Conservation (phyloP, 2,797 vertebrate genomes). For the Microchirus variegatus region DNA sequence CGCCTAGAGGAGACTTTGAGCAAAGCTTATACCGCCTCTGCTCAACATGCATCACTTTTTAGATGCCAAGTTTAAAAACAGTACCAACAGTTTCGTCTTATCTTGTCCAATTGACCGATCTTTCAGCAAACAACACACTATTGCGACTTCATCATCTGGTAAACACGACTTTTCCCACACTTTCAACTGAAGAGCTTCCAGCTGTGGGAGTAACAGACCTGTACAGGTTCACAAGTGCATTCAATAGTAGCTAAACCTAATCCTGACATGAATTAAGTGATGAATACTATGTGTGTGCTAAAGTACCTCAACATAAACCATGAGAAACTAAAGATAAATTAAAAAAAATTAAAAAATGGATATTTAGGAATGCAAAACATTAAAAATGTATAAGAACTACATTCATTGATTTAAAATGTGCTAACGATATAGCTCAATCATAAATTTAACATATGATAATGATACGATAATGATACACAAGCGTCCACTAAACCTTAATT, state of each 20-base stretch:
- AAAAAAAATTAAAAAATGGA: background rate
- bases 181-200: conserved; percentile 27
- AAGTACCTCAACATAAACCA: conserved; percentile 26
- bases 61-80: conserved; percentile 48
- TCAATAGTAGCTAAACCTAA: conserved; percentile 14
- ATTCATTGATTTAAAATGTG: conserved; percentile 33
- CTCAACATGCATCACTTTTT: conserved; percentile 3
- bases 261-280: conserved; percentile 1
- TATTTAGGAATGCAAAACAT: conserved; percentile 20
- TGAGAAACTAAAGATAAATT: background rate
- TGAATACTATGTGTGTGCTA: conserved; percentile 10
- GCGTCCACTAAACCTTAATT: conserved; percentile 18
- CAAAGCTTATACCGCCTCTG: conserved; percentile 3
- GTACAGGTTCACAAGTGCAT: conserved; percentile 28
- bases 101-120: background rate
- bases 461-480: conserved; percentile 11
- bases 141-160: conserved; percentile 31
- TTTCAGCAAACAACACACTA: conserved; percentile 31
- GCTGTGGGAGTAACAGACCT: conserved; percentile 28
- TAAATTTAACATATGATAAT: conserved; percentile 23
- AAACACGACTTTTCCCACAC: conserved; percentile 51
- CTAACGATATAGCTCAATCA: conserved; percentile 20
- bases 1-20: background rate
- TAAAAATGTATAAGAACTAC: conserved; percentile 42
- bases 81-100: conserved; percentile 35